Conservation (phyloP, 1,140 invertebrate species). For the Drosophila guanche region DNA sequence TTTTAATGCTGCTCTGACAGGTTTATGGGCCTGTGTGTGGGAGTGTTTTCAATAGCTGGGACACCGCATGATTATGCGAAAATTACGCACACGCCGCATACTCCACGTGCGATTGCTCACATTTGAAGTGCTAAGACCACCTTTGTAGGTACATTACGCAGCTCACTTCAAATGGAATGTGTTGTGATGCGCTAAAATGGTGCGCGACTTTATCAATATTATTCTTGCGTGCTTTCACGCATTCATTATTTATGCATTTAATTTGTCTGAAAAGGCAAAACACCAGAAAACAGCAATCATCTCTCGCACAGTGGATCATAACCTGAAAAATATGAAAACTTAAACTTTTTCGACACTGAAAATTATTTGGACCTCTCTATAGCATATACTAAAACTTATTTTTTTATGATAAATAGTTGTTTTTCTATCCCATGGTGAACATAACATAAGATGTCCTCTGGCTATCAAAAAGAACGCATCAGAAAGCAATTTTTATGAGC, state of each 20-base stretch:
- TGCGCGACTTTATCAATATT: slow-evolving; percentile 69
- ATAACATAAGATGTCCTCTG: slow-evolving; percentile 53
- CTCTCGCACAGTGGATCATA: slow-evolving; percentile 23
- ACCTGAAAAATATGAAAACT: background rate
- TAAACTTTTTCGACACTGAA: background rate
- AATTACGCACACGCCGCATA: slow-evolving; percentile 72
- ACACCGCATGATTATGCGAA: slow-evolving; percentile 75
- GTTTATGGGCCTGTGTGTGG: slow-evolving; percentile 53
- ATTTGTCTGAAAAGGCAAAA: slow-evolving; percentile 68
- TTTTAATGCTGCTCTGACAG: slow-evolving; percentile 74
- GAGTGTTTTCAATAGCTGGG: slow-evolving; percentile 64
- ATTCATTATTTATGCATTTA: slow-evolving; percentile 80
- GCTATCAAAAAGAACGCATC: slow-evolving; percentile 70
- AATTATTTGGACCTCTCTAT: too few relatives aligned
- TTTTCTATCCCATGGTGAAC: slow-evolving; percentile 9
- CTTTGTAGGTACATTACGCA: slow-evolving; percentile 43
- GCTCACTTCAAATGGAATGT: slow-evolving; percentile 24
- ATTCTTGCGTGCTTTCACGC: slow-evolving; percentile 54
- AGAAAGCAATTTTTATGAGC: slow-evolving; percentile 73
- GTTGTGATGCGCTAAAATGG: slow-evolving; percentile 29
- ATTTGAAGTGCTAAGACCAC: slow-evolving; percentile 72
- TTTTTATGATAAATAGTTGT: too few relatives aligned
- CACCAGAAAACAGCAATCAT: slow-evolving; percentile 32
- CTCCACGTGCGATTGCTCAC: slow-evolving; percentile 67
- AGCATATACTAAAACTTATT: too few relatives aligned